Conservation (phyloP, 2,113 vertebrate genomes). For the Eonycteris spelaea region DNA sequence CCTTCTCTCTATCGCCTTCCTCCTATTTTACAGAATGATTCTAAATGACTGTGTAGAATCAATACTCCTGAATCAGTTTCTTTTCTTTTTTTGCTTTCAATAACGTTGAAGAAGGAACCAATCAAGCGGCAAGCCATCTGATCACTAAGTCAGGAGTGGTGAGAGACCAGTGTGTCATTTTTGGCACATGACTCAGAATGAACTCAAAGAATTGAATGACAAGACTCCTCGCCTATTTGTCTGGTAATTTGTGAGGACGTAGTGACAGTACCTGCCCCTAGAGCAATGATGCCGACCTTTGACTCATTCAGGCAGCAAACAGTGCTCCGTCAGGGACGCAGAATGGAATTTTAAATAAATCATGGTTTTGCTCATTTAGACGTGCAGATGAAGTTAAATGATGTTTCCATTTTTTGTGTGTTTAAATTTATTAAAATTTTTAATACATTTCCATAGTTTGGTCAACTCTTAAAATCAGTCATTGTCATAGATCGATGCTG, state of each 20-base stretch:
- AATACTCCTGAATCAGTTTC: background rate
- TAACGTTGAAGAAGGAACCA: background rate
- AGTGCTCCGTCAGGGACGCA: background rate
- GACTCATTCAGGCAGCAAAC: background rate
- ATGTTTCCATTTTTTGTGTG: background rate
- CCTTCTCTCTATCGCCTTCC: background rate
- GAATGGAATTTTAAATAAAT: background rate
- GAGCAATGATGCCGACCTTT: background rate
- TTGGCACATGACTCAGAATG: background rate
- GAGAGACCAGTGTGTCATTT: background rate
- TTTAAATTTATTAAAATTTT: background rate
- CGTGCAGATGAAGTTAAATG: background rate
- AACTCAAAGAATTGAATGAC: background rate
- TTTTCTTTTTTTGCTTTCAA: background rate
- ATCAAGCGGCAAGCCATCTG: background rate
- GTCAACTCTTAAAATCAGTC: background rate
- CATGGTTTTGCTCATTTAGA: background rate
- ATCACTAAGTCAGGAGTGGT: background rate
- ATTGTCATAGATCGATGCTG: background rate
- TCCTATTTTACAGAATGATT: background rate
- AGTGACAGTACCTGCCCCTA: accelerated
- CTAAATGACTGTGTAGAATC: background rate
- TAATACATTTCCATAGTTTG: background rate
- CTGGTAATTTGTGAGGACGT: background rate
- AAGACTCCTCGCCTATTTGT: background rate